phyloP scores from a whole-genome alignment of 2,888 invertebrate species.

The Autographa pulchrina region DNA sequence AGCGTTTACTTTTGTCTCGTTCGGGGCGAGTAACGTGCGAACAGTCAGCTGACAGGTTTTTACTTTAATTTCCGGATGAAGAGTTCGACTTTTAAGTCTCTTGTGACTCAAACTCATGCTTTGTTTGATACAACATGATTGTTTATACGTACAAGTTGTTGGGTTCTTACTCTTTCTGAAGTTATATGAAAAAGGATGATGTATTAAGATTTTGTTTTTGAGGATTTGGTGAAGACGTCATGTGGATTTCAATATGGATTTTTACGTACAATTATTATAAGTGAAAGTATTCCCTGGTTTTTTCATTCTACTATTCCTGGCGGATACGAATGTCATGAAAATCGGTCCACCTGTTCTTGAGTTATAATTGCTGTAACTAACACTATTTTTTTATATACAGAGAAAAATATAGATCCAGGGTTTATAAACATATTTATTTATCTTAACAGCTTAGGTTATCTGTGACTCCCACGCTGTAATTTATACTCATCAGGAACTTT shows the following conservation, averaged over 20 bases:
- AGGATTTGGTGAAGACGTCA: no score
- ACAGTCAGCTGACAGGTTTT: constrained; percentile 27
- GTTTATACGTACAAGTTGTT: not conserved
- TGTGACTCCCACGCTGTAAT: not conserved
- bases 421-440: not conserved
- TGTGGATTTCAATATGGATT: no score
- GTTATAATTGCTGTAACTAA: no score
- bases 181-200: not conserved
- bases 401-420: no score
- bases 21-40: constrained; percentile 13
- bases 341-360: no score
- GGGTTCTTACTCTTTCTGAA: not conserved
- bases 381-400: no score
- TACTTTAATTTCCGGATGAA: constrained; percentile 39
- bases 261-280: no score
- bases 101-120: not conserved
- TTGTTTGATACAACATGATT: constrained; percentile 3
- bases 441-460: not conserved
- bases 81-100: constrained; percentile 9
- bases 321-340: no score
- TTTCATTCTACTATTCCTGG: no score
- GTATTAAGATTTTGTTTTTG: no score
- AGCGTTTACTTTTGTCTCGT: constrained; percentile 1
- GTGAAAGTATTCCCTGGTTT: no score
- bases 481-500: not conserved